phyloP scores from a whole-genome alignment of 1,140 invertebrate genomes.

The Acromyrmex echinatior region DNA sequence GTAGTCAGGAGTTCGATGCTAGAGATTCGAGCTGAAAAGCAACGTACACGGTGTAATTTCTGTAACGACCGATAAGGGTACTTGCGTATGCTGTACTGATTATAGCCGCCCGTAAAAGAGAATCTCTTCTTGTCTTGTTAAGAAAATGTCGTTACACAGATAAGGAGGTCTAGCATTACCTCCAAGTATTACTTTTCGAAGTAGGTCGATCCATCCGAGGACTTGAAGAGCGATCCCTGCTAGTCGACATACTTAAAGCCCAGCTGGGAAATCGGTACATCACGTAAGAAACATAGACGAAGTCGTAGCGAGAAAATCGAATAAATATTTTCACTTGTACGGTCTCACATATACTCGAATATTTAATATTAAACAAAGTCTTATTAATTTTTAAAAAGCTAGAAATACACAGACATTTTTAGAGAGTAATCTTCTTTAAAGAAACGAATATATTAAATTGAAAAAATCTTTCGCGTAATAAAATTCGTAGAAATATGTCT shows the following conservation, averaged over 20 bases:
- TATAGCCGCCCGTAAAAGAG: conserved; percentile 2
- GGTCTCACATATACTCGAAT: neutral
- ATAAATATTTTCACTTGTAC: conserved; percentile 34
- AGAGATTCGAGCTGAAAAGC: neutral
- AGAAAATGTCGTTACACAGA: conserved; percentile 39
- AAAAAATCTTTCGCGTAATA: neutral
- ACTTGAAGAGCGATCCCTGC: conserved; percentile 32
- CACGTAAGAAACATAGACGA: conserved; percentile 27
- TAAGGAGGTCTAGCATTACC: conserved; percentile 37
- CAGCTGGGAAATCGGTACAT: conserved; percentile 55
- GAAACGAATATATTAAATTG: neutral
- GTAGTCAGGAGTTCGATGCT: neutral
- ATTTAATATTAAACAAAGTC: neutral
- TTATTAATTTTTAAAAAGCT: neutral
- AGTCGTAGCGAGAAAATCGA: conserved; percentile 21
- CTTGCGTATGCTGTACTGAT: conserved; percentile 12
- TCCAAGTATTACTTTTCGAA: conserved; percentile 58
- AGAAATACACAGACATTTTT: neutral
- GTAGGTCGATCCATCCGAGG: conserved; percentile 59
- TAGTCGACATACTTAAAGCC: conserved; percentile 45
- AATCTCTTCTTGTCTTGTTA: conserved; percentile 34
- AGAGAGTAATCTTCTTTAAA: neutral
- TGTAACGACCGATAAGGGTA: conserved; percentile 20
- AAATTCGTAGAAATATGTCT: neutral
- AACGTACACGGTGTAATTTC: neutral